Evolutionary conservation across 2,888 invertebrate genomes (phyloP), one percentile per base, ranked within the genome.

Genomic region (Dorcus parallelipipedus): DNA sequence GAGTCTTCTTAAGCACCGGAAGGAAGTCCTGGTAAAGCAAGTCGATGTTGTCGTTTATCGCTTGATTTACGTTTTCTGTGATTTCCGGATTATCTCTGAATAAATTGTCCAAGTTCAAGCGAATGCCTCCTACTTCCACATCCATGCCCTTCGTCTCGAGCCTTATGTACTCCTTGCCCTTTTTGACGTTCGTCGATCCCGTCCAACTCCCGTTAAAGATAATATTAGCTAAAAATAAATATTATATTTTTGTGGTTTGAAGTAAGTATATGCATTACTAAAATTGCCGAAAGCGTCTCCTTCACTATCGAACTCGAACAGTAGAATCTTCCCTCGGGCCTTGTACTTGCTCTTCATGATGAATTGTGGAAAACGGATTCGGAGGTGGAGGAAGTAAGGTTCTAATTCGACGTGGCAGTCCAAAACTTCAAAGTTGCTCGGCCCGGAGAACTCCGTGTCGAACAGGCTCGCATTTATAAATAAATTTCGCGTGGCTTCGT

Each of bases 11-110:
- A 20, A 58, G 10, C 3, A 58, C 20, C 17, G 58, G 58, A 39
- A 43, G 49, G 38, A 58, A 54, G 10, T 58, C 58, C 6, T 49
- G 38, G 39, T 58, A 58, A 26, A 54, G 45, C 6, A 48, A 8
- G 49, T 64, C 58, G 54, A 64, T 65, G 58, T 71, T 70, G 9
- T 66, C 64, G 14, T 64, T 69, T 49, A 71, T 63, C 42, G 67
- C 55, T 3, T 52, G 49, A 49, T 69, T 69, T 48, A 65, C 67
- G 3, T 60, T 49, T 49, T 64, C 63, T 45, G 67, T 69, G 9
- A 70, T 42, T 47, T 66, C 63, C 40, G 64, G 54, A 58, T 69
- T 68, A 2, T 67, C 68, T 49, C 65, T 66, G 48, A 71, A 70
- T 2, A 71, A 43, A 41, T 69, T 64, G n/a, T 63, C 61, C 51